Evolutionary conservation across 1,140 invertebrate genomes (phyloP), one percentile per base, ranked within the genome.

Genomic region (Phenacoccus solenopsis): DNA sequence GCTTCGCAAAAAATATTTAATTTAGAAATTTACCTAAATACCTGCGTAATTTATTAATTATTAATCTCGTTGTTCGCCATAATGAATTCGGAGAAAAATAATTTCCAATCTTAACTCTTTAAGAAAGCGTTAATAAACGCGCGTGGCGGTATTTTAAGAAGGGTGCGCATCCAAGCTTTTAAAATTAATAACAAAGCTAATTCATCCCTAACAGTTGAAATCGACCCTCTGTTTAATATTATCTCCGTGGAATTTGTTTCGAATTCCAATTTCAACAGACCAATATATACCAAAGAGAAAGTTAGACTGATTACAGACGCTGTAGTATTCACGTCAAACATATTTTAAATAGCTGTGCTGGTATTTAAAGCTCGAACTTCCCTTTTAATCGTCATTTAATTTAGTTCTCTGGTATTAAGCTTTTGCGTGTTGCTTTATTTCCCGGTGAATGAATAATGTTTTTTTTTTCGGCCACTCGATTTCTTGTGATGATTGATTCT

Each of bases 171-270:
- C 25, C 59, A 27, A 27, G 59, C 59, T 64, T 22, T 64, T 64
- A 24, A 64, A 64, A 64, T 64, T 64, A 64, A 64, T 64, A 64
- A 64, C 59, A 64, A 64, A 64, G 59, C 59, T 64, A 64, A 64
- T 64, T 64, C 59, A 64, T 64, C 59, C 59, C 59, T 24, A 64
- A 24, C 59, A 64, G 59, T 25, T 24, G 59, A 24, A 64, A 64
- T 64, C 59, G 59, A 64, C 59, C 59, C 59, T 64, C 59, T 64
- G 22, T 64, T 64, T 64, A 64, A 64, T 64, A 49, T 49, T 49
- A 64, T 64, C 59, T 64, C 25, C 59, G 59, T 25, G 59, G 59
- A 64, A 64, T 64, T 64, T 64, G 59, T 64, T 64, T 64, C 59
- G 59, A 64, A 64, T 64, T 64, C 59, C 25, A 64, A 64, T 64